phyloP scores from a whole-genome alignment of 2,113 vertebrate genomes.

The Zosterops japonicus region DNA sequence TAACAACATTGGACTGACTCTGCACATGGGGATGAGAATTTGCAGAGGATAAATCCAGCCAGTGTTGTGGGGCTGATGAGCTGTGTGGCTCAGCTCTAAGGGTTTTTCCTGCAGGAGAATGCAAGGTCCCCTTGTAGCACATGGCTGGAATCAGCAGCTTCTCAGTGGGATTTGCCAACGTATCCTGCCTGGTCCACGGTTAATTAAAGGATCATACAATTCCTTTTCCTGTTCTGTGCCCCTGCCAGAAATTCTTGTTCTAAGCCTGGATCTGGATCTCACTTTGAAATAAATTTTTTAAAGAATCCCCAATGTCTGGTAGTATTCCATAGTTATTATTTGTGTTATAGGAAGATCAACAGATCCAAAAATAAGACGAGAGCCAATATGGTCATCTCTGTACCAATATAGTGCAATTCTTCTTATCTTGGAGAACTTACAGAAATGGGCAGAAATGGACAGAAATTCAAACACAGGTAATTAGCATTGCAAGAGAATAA shows the following conservation, averaged over 20 bases:
- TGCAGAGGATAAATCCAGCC: slow-evolving; percentile 37
- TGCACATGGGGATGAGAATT: neutral
- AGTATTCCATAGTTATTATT: neutral
- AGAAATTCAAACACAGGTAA: neutral
- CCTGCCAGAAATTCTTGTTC: neutral
- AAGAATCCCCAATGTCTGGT: neutral
- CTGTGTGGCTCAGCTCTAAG: neutral
- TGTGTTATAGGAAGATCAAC: neutral
- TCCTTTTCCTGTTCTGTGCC: neutral
- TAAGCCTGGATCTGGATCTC: neutral
- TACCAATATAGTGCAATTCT: neutral
- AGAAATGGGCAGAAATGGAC: neutral
- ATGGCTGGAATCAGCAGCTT: neutral
- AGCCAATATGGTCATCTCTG: neutral
- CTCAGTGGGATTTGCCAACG: neutral
- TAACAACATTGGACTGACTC: neutral
- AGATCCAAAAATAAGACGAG: neutral
- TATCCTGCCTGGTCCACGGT: neutral
- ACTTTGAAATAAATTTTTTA: neutral
- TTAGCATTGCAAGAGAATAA: neutral
- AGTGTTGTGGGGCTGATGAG: neutral
- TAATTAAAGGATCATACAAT: neutral
- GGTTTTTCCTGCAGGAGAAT: neutral
- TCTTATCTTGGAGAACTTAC: neutral
- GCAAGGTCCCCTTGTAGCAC: neutral